Evolutionary conservation across 2,888 invertebrate genomes (phyloP), one percentile per base, ranked within the genome.

Genomic region (Drosophila melanosoma): DNA sequence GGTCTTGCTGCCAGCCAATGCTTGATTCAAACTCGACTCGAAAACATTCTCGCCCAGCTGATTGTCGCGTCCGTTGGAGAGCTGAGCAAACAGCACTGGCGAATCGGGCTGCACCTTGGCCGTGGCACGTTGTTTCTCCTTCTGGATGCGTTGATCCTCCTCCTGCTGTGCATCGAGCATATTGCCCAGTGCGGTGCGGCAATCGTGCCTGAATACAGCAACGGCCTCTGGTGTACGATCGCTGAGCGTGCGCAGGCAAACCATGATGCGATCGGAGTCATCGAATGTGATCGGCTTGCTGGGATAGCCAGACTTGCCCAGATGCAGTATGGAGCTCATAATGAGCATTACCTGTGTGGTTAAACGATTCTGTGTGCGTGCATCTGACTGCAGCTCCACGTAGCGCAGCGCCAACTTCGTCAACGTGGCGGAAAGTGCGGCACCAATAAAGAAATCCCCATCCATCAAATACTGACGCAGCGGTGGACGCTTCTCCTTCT

Each of bases 361-460:
- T 80, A 96, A 94, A 54, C 94, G 94, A 90, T 96, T 96, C 79
- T 94, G 94, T 72, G 90, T 76, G 26, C 82, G 82, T 74, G 91
- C 77, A 70, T 94, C 92, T 5, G 90, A 74, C 35, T 93, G 93
- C 52, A 95, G 85, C 32, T 94, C 92, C 23, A 94, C 93, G 89
- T 95, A 97, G 65, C 96, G 94, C 57, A 99, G 94, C 0, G 98
- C 97, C 87, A 99, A 94, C 94, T 99, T 99, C 48, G 97, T 96
- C 60, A 99, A 94, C 36, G 98, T 97, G 1, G 98, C 97, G 51
- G 98, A 97, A 26, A 99, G 94, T 49, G 98, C 96, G 17, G 99
- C 98, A 2, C 97, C 98, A 73, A 99, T 97, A 94, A 99, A 99
- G 93, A 98, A 98, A 91, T 99, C 98, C 2, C 99, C 99, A 80